Percentiles rank a stretch among this genome's conserved stretches.
Evolutionary conservation across 2,113 vertebrate genomes (phyloP).

Genomic region (Corydoras sp.): DNA sequence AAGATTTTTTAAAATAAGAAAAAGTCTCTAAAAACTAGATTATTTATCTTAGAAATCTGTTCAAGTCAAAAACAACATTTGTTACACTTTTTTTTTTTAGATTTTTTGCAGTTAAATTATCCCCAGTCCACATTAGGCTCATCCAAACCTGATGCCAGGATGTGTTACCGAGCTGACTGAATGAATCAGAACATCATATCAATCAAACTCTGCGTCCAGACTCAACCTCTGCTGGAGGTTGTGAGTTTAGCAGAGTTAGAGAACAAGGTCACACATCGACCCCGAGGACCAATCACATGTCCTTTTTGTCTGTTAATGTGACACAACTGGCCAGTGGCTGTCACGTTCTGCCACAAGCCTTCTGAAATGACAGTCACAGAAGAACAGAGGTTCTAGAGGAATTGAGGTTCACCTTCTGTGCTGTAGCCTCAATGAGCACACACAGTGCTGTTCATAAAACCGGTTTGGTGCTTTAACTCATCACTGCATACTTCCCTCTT

Average conservation of each 20-base stretch:
- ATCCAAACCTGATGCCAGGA: constrained; percentile 15
- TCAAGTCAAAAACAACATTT: too few species aligned
- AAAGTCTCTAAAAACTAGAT: too few species aligned
- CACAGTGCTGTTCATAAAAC: constrained; percentile 22
- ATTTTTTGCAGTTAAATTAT: constrained; percentile 10
- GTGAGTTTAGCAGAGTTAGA: constrained; percentile 19
- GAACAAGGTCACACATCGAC: constrained; percentile 41
- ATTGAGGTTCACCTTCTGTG: too few species aligned
- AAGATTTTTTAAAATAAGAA: too few species aligned
- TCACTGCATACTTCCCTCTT: constrained; percentile 18
- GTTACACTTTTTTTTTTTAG: too few species aligned
- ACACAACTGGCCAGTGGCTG: not conserved
- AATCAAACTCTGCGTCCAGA: constrained; percentile 9
- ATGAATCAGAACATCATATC: constrained; percentile 10
- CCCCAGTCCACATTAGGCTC: constrained; percentile 33
- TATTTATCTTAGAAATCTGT: too few species aligned
- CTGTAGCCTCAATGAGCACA: not conserved
- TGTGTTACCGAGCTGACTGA: constrained; percentile 5
- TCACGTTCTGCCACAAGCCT: not conserved
- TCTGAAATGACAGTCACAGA: not conserved
- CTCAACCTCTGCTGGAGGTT: constrained; percentile 13
- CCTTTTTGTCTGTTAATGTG: not conserved
- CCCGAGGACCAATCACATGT: constrained; percentile 11
- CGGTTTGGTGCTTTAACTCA: constrained; percentile 9
- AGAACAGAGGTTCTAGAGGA: not conserved